Conservation (phyloP, 2,888 invertebrate species). For the Tipula unca region DNA sequence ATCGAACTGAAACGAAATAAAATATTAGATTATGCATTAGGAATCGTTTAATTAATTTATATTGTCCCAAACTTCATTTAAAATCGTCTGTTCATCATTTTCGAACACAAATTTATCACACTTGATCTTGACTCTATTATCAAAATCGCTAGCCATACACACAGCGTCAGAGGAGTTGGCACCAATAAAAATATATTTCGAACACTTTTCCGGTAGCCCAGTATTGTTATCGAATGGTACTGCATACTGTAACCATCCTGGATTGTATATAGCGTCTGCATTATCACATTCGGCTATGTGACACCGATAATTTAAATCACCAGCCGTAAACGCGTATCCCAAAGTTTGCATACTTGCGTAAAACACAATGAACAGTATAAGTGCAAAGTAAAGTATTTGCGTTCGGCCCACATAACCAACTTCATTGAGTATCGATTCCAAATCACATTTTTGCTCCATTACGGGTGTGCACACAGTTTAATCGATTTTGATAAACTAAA, state of each 20-base stretch:
- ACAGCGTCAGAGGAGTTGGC: neutral
- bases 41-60: neutral
- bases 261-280: constrained; percentile 31
- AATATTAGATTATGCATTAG: neutral
- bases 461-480: too few relatives aligned
- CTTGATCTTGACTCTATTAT: neutral
- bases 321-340: constrained; percentile 31
- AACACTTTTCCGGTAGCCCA: neutral
- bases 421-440: neutral
- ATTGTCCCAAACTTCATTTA: neutral
- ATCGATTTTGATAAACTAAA: too few relatives aligned
- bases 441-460: neutral
- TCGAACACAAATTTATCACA: neutral
- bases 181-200: neutral
- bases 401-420: neutral
- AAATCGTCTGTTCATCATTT: neutral
- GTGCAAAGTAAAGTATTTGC: neutral
- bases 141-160: neutral
- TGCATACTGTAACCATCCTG: constrained; percentile 45
- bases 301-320: constrained; percentile 35
- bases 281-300: constrained; percentile 40
- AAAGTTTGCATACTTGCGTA: constrained; percentile 35
- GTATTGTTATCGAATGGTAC: constrained; percentile 38
- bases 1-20: neutral
- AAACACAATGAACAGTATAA: neutral